Conservation (phyloP, 1,140 invertebrate genomes). For the Diuraphis noxia region DNA sequence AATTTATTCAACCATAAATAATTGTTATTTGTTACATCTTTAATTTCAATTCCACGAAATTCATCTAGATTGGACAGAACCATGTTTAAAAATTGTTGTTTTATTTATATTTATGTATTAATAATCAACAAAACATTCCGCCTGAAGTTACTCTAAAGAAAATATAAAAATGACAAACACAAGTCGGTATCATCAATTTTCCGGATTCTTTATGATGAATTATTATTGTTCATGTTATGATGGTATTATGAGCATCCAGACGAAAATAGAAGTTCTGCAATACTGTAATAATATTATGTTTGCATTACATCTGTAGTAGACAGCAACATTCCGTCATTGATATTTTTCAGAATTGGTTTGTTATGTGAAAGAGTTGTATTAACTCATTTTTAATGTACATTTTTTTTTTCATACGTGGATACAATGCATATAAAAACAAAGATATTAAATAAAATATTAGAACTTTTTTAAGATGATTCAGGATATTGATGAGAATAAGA, state of each 20-base stretch:
- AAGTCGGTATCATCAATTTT: not conserved
- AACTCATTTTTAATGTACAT: too few relatives aligned
- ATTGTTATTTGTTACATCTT: not conserved
- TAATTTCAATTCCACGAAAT: not conserved
- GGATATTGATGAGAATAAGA: not conserved
- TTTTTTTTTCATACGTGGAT: too few relatives aligned
- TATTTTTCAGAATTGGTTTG: too few relatives aligned
- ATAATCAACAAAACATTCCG: not conserved
- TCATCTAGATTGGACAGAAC: accelerated
- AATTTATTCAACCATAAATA: not conserved
- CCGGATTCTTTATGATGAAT: not conserved
- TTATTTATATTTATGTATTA: not conserved
- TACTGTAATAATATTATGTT: not conserved
- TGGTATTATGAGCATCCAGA: not conserved
- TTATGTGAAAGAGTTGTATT: too few relatives aligned
- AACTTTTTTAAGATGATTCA: not conserved
- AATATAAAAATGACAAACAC: not conserved
- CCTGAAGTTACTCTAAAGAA: not conserved
- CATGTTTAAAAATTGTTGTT: too few relatives aligned
- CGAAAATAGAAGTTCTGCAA: not conserved
- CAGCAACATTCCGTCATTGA: too few relatives aligned
- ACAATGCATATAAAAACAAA: not conserved
- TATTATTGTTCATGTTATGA: not conserved
- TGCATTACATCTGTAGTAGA: too few relatives aligned
- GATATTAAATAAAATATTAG: not conserved